A percentile compares a stretch with the other conserved stretches of the same genome.
These are phyloP conservation scores for Hemiprocne comata DNA, from an alignment of 2,113 vertebrate species.

Conservation along the genomic window DNA sequence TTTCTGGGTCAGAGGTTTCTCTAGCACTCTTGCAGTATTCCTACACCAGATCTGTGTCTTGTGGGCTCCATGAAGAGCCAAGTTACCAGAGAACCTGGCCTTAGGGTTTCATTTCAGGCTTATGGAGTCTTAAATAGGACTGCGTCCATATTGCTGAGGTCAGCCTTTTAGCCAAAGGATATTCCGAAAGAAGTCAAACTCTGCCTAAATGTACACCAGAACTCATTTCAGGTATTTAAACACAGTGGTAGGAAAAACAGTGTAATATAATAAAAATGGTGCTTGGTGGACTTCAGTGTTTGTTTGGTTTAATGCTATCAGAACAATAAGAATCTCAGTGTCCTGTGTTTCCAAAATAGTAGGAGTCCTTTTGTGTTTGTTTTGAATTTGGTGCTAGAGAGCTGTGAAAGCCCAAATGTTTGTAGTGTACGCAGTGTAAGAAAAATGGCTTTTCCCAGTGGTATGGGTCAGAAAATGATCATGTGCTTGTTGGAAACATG, in stretches of 20 bases:
- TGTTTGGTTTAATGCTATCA: background rate
- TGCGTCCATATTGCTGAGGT: background rate
- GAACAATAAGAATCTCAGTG: constrained; percentile 16
- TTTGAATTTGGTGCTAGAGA: constrained; percentile 39
- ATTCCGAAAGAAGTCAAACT: background rate
- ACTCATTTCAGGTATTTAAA: background rate
- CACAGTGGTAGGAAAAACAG: background rate
- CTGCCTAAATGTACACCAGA: background rate
- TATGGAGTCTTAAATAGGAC: background rate
- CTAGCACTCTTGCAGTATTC: background rate
- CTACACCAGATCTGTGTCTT: background rate
- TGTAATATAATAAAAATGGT: background rate
- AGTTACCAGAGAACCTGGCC: background rate
- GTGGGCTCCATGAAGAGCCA: background rate
- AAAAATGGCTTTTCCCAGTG: background rate
- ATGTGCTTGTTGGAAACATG: background rate
- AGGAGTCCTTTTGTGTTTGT: constrained; percentile 53
- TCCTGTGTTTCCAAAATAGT: constrained; percentile 73
- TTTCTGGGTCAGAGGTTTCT: background rate
- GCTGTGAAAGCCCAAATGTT: background rate
- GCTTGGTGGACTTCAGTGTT: background rate
- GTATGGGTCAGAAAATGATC: background rate
- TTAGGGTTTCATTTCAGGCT: background rate
- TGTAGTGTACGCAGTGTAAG: constrained; percentile 14
- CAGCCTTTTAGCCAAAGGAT: background rate